phyloP scores from a whole-genome alignment of 35 echinoderm and acorn worm genomes.

The Amphiura filiformis region DNA sequence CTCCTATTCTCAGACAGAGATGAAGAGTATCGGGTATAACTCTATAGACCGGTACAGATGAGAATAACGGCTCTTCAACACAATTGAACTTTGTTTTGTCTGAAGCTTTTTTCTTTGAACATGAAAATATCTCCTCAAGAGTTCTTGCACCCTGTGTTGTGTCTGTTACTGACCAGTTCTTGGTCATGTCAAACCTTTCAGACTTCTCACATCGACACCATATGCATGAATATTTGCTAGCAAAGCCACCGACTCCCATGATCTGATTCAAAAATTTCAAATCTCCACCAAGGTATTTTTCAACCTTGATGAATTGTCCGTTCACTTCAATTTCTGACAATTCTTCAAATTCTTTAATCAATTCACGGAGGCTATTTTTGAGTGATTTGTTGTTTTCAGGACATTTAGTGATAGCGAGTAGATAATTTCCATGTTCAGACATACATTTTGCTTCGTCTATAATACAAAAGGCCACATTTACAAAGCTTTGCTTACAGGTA shows the following conservation, averaged over 20 bases:
- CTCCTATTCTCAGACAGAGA: conserved; percentile 47
- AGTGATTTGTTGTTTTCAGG: conserved; percentile 34
- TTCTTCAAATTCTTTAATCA: conserved; percentile 60
- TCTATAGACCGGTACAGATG: conserved; percentile 49
- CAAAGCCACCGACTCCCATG: conserved; percentile 56
- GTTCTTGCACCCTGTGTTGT: conserved; percentile 48
- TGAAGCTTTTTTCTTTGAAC: conserved; percentile 21
- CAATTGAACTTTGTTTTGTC: conserved; percentile 60
- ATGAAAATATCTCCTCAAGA: conserved; percentile 39
- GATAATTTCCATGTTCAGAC: conserved; percentile 76
- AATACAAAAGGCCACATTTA: conserved; percentile 53
- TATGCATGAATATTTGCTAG: conserved; percentile 49
- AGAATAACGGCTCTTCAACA: conserved; percentile 51
- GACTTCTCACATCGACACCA: conserved; percentile 52
- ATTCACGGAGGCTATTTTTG: conserved; percentile 36
- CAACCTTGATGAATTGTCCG: conserved; percentile 37
- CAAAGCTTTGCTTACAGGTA: conserved; percentile 42
- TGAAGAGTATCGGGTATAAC: conserved; percentile 71
- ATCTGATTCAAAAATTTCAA: conserved; percentile 70
- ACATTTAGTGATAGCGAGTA: conserved; percentile 67
- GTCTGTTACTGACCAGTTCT: conserved; percentile 57
- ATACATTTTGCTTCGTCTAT: conserved; percentile 46
- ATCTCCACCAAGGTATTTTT: conserved; percentile 73
- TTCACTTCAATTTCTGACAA: conserved; percentile 30
- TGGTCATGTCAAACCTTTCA: conserved; percentile 50